Evolutionary conservation across 64 coral and sea anemone species (phyloP), one percentile per base, ranked within the genome.

Genomic region (Cladopsammia gracilis): DNA sequence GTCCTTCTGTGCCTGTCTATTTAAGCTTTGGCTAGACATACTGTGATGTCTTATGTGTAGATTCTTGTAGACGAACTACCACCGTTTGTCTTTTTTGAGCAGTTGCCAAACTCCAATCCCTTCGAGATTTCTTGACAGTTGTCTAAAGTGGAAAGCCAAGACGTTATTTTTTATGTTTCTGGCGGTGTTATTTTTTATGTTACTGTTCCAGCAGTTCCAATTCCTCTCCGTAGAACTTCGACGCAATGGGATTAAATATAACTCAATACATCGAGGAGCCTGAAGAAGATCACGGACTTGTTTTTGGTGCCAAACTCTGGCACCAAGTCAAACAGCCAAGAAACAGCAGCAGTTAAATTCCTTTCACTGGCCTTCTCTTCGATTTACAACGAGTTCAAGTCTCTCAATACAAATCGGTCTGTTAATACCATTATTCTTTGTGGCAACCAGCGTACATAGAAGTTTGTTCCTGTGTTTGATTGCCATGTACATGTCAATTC

Each of bases 1-100:
- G 43, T 13, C 59, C 12, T 64, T 43, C 45, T 43, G 15, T 43
- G 43, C 23, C 15, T 16, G 15, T n/a, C 56, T 62, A 56, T 77
- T 77, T 20, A 82, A 46, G 59, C 78, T 64, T 60, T 20, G 26
- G 59, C 10, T 42, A 15, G 78, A 64, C 78, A 82, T 82, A 58
- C 54, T 64, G 14, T 56, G 53, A 56, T 56, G 5, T 82, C 34
- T 62, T 24, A 18, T 26, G 8, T 23, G 77, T 23, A 25, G 54
- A 24, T 7, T 23, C 25, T n/a, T 60, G 3, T n/a, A 9, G 9
- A n/a, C 10, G 14, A 2, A 42, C 5, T 51, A 2, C 53, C 0
- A 11, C 46, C 18, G 46, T 52, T 19, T 51, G 16, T 22, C 74
- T 76, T 19, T 48, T 43, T 12, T 9, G 10, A 78, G 14, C 45